Base-by-base conservation (phyloP, 2,113 vertebrate genomes). In the Callionymus lyra region DNA sequence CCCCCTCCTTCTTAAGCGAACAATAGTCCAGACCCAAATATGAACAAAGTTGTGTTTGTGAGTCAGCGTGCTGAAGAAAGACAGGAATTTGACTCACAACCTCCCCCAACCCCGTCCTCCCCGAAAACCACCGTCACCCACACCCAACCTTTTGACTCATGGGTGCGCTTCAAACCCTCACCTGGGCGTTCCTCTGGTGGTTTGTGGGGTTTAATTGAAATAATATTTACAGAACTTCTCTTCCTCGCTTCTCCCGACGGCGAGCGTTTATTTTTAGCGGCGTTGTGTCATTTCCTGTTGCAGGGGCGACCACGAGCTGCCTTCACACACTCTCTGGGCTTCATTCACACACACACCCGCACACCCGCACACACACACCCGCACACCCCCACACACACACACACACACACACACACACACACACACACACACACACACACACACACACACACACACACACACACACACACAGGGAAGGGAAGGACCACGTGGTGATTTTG, bases 241-340 rank as follows among this genome's bases (percentile, higher is more conserved):
- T 56, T 74, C 64, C 71, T 79, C 79, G 74, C 68, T 42, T 45
- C 66, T 76, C 74, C 68, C 59, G 81, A 84, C 82, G 82, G 81
- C 74, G 32, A n/a, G 48, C 44, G 63, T 62, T 80, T 85, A 85
- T 84, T 85, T 84, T 83, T 83, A 84, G 83, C 60, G 34, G 53
- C 68, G 68, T 82, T 82, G 65, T 69, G 81, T 82, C 74, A 82
- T 80, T 84, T 84, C 81, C 84, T 84, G 81, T 67, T 54, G 68
- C 66, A 68, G 66, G n/a, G 19, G 34, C 53, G 18, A 56, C 69
- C 65, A 63, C 64, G 54, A 63, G 50, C 53, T 35, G 50, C 54
- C 48, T n/a, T 62, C 32, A 35, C 56, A 63, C 37, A 36, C 42
- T 34, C 42, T 53, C 27, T n/a, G 41, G 15, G 27, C 41, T 12